These are phyloP conservation scores for Cyclopterus lumpus DNA, from an alignment of 2,797 vertebrate species.

Conservation along the genomic window DNA sequence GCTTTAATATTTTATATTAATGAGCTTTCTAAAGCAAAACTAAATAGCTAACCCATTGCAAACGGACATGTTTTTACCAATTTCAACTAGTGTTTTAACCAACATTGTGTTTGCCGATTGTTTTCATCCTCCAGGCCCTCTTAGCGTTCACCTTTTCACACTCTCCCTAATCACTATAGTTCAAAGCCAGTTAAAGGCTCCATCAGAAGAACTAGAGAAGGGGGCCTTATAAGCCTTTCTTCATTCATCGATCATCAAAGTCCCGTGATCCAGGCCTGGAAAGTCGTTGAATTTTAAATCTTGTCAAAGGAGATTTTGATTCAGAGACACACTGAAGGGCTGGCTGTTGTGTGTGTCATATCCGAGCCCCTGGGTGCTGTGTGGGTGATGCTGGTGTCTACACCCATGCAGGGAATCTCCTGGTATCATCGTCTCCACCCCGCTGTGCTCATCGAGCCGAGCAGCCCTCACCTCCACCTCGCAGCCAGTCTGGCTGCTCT, in stretches of 20 bases:
- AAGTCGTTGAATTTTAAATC: background rate
- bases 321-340: background rate
- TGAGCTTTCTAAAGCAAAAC: background rate
- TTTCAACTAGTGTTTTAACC: too few relatives aligned
- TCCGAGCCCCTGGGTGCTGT: conserved; percentile 4
- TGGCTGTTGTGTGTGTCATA: background rate
- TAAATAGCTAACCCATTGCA: too few relatives aligned
- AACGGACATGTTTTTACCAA: background rate
- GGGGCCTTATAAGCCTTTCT: background rate
- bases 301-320: background rate
- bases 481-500: conserved; percentile 20
- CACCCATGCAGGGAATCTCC: conserved; percentile 34
- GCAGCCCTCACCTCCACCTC: conserved; percentile 22
- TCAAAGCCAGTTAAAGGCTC: conserved; percentile 16
- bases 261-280: background rate
- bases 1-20: background rate
- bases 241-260: background rate
- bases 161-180: conserved; percentile 10
- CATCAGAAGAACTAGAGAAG: background rate
- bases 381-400: conserved; percentile 5
- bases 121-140: conserved; percentile 19
- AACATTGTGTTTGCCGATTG: background rate
- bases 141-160: conserved; percentile 20
- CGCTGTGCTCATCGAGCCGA: conserved; percentile 21
- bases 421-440: conserved; percentile 15